Percentiles rank a stretch among this genome's conserved stretches.
These are phyloP conservation scores for Melanotaenia pygmaea DNA, from an alignment of 2,797 vertebrate species.

Conservation along the genomic window DNA sequence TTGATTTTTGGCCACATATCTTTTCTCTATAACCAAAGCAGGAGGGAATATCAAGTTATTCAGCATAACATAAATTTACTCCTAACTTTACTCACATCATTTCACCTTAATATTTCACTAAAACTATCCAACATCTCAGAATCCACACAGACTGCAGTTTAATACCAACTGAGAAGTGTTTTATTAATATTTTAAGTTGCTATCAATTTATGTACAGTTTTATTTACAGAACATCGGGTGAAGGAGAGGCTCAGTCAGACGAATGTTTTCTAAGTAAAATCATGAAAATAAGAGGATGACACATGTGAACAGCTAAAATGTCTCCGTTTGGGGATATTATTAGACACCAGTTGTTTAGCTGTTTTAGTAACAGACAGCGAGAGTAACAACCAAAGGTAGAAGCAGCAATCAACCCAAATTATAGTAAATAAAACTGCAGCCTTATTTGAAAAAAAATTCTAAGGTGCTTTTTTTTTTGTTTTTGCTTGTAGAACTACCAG, in stretches of 20 bases:
- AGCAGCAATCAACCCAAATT: background rate
- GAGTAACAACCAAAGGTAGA: background rate
- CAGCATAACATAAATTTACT: background rate
- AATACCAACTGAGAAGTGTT: background rate
- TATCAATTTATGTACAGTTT: background rate
- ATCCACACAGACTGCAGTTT: background rate
- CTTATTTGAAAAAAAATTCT: background rate
- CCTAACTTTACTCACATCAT: background rate
- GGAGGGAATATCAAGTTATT: background rate
- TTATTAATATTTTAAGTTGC: too few species aligned
- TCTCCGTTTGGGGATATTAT: background rate
- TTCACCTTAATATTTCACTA: background rate
- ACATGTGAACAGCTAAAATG: background rate
- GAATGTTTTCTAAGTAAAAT: background rate
- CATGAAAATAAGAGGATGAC: background rate
- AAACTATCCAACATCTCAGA: background rate
- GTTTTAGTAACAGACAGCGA: background rate
- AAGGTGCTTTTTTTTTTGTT: too few species aligned
- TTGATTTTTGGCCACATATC: background rate
- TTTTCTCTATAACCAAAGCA: background rate
- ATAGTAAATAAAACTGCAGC: background rate
- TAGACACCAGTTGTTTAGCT: background rate
- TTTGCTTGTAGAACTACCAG: background rate
- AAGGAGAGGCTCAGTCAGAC: background rate
- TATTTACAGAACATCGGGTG: background rate